Conservation (phyloP, 2,888 invertebrate species). For the Limnephilus lunatus region DNA sequence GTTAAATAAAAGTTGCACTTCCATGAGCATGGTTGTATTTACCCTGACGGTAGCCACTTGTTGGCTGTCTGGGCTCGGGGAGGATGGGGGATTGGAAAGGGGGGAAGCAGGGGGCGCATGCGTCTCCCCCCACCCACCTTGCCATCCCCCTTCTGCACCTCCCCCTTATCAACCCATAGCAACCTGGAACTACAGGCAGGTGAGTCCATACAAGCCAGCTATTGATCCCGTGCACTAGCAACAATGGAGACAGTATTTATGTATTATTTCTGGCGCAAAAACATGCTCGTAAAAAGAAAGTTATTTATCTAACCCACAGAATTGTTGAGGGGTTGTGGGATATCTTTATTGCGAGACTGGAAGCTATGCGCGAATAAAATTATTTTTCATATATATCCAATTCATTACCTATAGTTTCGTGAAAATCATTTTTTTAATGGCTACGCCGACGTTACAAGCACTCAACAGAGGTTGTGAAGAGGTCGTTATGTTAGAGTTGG, state of each 20-base stretch:
- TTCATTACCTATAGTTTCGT: not conserved
- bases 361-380: not conserved
- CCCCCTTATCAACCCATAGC: not conserved
- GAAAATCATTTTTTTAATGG: not conserved
- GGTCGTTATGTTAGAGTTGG: not conserved
- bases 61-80: slow-evolving; percentile 14
- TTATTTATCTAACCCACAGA: not conserved
- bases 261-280: slow-evolving; percentile 6
- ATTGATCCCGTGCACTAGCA: slow-evolving; percentile 12
- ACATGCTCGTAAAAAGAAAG: slow-evolving; percentile 4
- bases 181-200: slow-evolving; percentile 10
- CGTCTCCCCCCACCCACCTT: not conserved
- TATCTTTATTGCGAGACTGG: not conserved
- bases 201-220: slow-evolving; percentile 21
- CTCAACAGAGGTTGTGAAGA: not conserved
- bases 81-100: not conserved
- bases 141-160: not conserved
- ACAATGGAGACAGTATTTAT: slow-evolving; percentile 21
- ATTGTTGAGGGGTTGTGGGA: not conserved
- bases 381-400: not conserved
- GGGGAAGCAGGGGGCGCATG: slow-evolving; percentile 2
- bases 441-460: not conserved
- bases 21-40: not conserved
- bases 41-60: slow-evolving; percentile 13
- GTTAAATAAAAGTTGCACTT: not conserved